A percentile compares a stretch with the other conserved stretches of the same genome.
Conservation (phyloP, 2,113 vertebrate species). For the Platysternon megacephalum region DNA sequence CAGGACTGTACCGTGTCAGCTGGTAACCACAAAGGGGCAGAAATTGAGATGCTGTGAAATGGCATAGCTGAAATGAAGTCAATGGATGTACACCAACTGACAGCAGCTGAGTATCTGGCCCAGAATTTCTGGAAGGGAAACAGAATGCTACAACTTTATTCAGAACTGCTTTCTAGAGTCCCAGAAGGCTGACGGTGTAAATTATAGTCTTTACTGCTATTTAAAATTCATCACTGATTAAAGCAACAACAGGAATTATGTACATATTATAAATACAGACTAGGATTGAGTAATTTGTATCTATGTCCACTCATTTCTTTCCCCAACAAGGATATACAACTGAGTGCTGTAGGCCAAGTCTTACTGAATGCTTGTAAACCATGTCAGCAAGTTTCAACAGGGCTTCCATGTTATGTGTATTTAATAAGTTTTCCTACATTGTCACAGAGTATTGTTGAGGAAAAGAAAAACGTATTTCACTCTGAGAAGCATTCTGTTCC, state of each 20-base stretch:
- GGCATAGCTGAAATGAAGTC: not conserved
- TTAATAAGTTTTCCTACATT: constrained; percentile 20
- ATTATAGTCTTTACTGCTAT: constrained; percentile 46
- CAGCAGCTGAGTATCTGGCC: rapidly evolving
- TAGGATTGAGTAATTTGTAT: constrained; percentile 48
- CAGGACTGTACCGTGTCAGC: not conserved
- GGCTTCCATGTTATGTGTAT: constrained; percentile 10
- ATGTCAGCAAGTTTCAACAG: constrained; percentile 31
- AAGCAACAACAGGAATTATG: constrained; percentile 56
- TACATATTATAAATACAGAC: constrained; percentile 63
- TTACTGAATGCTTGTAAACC: constrained; percentile 27
- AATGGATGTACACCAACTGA: not conserved
- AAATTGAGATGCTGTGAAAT: not conserved
- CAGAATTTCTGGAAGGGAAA: not conserved
- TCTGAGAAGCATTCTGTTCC: not conserved
- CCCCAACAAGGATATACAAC: constrained; percentile 28
- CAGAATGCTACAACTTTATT: not conserved
- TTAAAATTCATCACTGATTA: constrained; percentile 65
- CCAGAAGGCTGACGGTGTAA: constrained; percentile 31
- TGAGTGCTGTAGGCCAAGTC: constrained; percentile 18
- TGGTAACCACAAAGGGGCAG: not conserved
- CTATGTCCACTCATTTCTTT: constrained; percentile 52
- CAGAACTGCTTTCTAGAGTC: constrained; percentile 24
- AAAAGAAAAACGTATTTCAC: not conserved
- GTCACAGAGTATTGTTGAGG: not conserved